Percentiles rank a stretch among this genome's conserved stretches.
Conservation (phyloP, 2,797 vertebrate genomes). For the Astyanax mexicanus region DNA sequence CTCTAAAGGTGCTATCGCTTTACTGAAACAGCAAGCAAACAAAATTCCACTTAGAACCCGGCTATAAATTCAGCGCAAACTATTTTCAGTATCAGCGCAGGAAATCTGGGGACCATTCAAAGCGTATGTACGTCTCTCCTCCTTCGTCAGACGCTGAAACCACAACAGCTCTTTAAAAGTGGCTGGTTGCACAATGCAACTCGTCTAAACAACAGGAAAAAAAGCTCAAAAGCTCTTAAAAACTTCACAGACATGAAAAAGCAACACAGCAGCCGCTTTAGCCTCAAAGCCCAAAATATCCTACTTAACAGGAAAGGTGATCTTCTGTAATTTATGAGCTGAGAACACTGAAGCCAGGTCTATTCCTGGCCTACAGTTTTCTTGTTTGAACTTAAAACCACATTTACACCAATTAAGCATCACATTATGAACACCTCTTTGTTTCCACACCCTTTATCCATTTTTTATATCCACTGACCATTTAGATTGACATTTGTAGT, state of each 20-base stretch:
- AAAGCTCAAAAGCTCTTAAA: neutral
- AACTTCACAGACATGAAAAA: neutral
- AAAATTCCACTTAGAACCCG: slow-evolving; percentile 25
- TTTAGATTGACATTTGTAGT: too few relatives aligned
- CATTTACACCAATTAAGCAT: too few relatives aligned
- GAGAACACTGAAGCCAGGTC: neutral
- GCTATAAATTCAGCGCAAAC: slow-evolving; percentile 43
- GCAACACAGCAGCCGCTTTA: slow-evolving; percentile 1
- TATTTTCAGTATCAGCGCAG: slow-evolving; percentile 47
- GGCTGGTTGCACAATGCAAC: neutral
- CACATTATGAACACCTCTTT: too few relatives aligned
- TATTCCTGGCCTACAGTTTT: slow-evolving; percentile 20
- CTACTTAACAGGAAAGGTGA: neutral
- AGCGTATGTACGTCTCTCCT: slow-evolving; percentile 7
- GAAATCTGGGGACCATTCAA: slow-evolving; percentile 27
- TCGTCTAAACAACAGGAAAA: neutral
- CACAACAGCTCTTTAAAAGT: slow-evolving; percentile 18
- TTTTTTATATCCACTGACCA: too few relatives aligned
- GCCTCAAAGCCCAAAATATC: slow-evolving; percentile 3
- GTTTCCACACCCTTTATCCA: too few relatives aligned
- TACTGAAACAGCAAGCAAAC: slow-evolving; percentile 45
- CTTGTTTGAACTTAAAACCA: neutral
- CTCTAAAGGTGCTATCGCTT: slow-evolving; percentile 30
- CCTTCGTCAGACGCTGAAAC: slow-evolving; percentile 25
- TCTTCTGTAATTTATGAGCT: neutral